phyloP scores from a whole-genome alignment of 2,888 invertebrate species.

The Phlogophora meticulosa region DNA sequence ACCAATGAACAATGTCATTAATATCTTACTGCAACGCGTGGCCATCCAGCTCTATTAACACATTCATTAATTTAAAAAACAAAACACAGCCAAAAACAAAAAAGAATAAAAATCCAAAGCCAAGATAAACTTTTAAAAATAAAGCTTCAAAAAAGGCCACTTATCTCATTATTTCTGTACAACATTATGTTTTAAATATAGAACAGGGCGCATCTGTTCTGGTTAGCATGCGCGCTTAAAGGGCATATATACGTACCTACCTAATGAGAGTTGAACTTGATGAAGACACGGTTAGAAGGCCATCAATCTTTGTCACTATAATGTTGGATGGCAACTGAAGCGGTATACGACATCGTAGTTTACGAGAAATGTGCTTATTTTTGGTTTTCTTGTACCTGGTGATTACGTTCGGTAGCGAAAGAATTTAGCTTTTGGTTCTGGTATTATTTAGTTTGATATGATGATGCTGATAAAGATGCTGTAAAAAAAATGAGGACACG shows the following conservation, averaged over 20 bases:
- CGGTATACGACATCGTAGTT: constrained; percentile 60
- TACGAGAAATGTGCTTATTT: constrained; percentile 61
- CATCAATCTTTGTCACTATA: constrained; percentile 76
- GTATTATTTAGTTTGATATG: background rate
- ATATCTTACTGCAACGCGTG: constrained; percentile 33
- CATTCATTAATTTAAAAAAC: constrained; percentile 58
- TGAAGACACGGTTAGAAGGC: constrained; percentile 81
- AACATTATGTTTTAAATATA: constrained; percentile 63
- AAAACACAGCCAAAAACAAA: constrained; percentile 46
- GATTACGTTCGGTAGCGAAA: constrained; percentile 15
- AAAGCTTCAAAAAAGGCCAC: constrained; percentile 57
- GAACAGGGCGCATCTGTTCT: constrained; percentile 66
- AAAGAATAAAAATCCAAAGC: constrained; percentile 31
- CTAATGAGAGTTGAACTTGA: constrained; percentile 83
- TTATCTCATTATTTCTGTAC: constrained; percentile 63
- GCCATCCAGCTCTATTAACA: constrained; percentile 61
- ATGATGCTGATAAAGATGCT: background rate
- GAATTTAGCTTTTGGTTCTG: constrained; percentile 4
- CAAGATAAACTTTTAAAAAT: constrained; percentile 58
- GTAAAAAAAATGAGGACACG: too few relatives aligned
- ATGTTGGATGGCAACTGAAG: constrained; percentile 63
- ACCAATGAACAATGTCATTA: constrained; percentile 20
- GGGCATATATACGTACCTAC: constrained; percentile 68
- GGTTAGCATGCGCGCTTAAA: constrained; percentile 58
- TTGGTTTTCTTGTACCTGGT: constrained; percentile 44